Conservation (phyloP, 2,888 invertebrate species). For the Troides helena region DNA sequence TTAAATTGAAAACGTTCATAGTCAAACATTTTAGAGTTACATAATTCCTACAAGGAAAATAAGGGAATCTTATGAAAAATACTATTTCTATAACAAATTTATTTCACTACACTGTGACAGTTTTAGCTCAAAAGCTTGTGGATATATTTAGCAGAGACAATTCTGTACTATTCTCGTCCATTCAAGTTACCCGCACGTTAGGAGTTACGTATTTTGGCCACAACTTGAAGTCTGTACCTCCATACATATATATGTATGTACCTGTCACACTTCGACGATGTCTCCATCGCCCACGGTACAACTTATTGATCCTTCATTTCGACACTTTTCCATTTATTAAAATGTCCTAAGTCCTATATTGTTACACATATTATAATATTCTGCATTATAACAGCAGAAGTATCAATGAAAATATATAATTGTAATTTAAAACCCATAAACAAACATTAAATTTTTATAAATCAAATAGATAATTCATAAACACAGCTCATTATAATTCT, state of each 20-base stretch:
- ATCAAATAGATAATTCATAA: too few species aligned
- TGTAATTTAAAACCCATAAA: too few species aligned
- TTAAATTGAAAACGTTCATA: too few species aligned
- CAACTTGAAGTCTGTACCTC: constrained; percentile 14
- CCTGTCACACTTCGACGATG: constrained; percentile 21
- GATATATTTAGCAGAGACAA: constrained; percentile 2
- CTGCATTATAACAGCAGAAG: too few species aligned
- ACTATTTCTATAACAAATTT: neutral
- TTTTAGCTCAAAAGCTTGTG: neutral
- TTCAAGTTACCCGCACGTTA: constrained; percentile 17
- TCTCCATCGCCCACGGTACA: constrained; percentile 27
- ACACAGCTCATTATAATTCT: too few species aligned
- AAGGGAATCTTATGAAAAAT: neutral
- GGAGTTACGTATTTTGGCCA: constrained; percentile 3
- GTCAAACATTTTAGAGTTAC: neutral
- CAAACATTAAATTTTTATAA: too few species aligned
- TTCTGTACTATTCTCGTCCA: constrained; percentile 17
- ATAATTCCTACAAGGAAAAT: neutral
- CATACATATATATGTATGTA: neutral
- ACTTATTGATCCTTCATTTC: constrained; percentile 28
- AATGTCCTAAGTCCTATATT: neutral
- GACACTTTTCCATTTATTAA: constrained; percentile 9
- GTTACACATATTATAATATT: neutral
- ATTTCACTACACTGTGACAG: neutral
- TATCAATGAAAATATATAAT: too few species aligned